Evolutionary conservation across 1,140 invertebrate species (phyloP), one percentile per base, ranked within the genome.

Genomic region (Venturia canescens): DNA sequence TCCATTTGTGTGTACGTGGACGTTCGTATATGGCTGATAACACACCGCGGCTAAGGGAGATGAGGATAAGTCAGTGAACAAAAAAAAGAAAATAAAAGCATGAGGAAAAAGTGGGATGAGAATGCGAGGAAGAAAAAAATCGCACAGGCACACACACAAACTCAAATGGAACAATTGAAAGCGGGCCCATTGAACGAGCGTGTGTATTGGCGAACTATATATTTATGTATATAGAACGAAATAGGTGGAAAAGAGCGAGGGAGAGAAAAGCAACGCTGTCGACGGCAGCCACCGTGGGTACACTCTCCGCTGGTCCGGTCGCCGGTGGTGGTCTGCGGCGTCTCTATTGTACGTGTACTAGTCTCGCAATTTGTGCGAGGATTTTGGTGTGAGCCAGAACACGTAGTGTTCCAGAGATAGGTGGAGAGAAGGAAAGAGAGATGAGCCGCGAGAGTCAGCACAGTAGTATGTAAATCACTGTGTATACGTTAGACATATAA

Each of bases 161-260:
- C 63, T 78, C 76, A 86, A 86, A 85, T 82, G 83, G 86, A 87
- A 85, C 86, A 87, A 87, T 87, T 85, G 85, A 82, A 85, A 84
- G 72, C 69, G 78, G 82, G 31, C 50, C 31, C 48, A 60, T 74
- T 18, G 26, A 27, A 31, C 66, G 3, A 48, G 9, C 66, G 16
- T 23, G 60, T 63, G 7, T 63, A 23, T 63, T 3, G n/a, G 72
- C 15, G 23, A 3, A 21, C 11, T 4, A 29, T 34, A 15, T 60
- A 60, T 57, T 34, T 4, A 53, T n/a, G 26, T 74, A 21, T 76
- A 27, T 4, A 31, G 15, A 34, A 34, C 1, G 72, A 60, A 53
- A 29, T 38, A 38, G 50, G 26, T 53, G 38, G 13, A 44, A 13
- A 11, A 44, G 38, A 44, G 11, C 38, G 11, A 31, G 4, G 29